Conservation (phyloP, 2,888 invertebrate species). For the Lamellibrachia satsuma region DNA sequence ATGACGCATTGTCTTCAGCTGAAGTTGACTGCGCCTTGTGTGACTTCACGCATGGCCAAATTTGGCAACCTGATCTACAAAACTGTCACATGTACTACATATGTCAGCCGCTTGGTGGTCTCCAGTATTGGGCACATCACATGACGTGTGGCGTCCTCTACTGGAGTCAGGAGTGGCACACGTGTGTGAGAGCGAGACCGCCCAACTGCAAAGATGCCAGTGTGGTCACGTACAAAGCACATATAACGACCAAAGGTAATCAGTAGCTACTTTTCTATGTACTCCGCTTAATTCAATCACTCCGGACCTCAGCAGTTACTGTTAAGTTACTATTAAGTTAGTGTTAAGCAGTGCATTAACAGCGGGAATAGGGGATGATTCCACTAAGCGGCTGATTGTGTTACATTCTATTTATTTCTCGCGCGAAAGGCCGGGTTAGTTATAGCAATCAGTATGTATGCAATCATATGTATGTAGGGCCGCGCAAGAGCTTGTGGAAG, state of each 20-base stretch:
- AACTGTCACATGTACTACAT: conserved; percentile 12
- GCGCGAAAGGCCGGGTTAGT: too few relatives aligned
- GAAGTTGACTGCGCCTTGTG: background rate
- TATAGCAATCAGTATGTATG: too few relatives aligned
- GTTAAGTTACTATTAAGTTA: too few relatives aligned
- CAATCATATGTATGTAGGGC: too few relatives aligned
- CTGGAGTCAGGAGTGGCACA: background rate
- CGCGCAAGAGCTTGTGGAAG: too few relatives aligned
- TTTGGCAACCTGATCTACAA: background rate
- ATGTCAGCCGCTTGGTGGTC: background rate
- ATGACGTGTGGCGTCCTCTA: background rate
- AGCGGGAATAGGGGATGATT: too few relatives aligned
- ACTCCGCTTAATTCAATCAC: background rate
- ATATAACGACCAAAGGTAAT: background rate
- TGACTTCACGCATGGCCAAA: background rate
- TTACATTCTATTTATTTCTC: too few relatives aligned
- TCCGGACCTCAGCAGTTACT: too few relatives aligned
- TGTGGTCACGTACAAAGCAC: background rate
- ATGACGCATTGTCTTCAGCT: background rate
- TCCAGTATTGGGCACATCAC: background rate
- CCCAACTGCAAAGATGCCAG: background rate
- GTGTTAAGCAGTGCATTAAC: too few relatives aligned
- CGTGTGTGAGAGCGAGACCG: background rate
- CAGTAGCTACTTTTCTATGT: background rate
- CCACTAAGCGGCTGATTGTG: too few relatives aligned